Base-by-base conservation (phyloP, 1,140 invertebrate species). In the Penaeus japonicus region DNA sequence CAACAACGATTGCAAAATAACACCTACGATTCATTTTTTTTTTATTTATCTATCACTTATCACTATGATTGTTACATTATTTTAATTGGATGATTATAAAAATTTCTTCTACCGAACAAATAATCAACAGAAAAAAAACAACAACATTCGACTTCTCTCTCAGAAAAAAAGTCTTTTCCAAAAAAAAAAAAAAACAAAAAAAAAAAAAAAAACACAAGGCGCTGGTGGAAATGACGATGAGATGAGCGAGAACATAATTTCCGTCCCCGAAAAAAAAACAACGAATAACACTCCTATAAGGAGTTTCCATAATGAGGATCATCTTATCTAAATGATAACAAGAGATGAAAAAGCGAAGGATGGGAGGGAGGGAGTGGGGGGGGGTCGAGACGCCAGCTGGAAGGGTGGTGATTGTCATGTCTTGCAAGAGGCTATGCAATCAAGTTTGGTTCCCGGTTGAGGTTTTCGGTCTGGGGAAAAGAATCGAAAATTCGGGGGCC, bases 1-100 rank as follows among this genome's bases (percentile, higher is more conserved):
- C 80, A 82, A 82, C 80, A 82, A 82, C 59, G 59, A 82, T 62
- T 82, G 80, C 80, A 82, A 82, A 82, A 81, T 81, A 81, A 82
- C 80, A 82, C 80, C 22, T n/a, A 82, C 55, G 15, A 0, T 47
- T 47, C 47, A 47, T 47, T 47, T 39, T 39, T 47, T n/a, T n/a
- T n/a, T n/a, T n/a, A n/a, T n/a, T n/a, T n/a, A n/a, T n/a, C n/a
- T 82, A 82, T 62, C 35, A 82, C 80, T 82, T 35, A 82, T 32
- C 32, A 57, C 80, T 82, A 82, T 32, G 55, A 35, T 57, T 62
- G 54, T 82, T 82, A 62, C 30, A 59, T 24, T 35, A 62, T 82
- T n/a, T n/a, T 82, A 10, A 30, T 32, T 82, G 80, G 35, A 54
- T 24, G 55, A 82, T 32, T 62, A 82, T 62, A 30, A 62, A 82